Percentiles rank a stretch among this genome's conserved stretches.
Conservation (phyloP, 35 echinoderm and acorn worm genomes). For the Patiria miniata region DNA sequence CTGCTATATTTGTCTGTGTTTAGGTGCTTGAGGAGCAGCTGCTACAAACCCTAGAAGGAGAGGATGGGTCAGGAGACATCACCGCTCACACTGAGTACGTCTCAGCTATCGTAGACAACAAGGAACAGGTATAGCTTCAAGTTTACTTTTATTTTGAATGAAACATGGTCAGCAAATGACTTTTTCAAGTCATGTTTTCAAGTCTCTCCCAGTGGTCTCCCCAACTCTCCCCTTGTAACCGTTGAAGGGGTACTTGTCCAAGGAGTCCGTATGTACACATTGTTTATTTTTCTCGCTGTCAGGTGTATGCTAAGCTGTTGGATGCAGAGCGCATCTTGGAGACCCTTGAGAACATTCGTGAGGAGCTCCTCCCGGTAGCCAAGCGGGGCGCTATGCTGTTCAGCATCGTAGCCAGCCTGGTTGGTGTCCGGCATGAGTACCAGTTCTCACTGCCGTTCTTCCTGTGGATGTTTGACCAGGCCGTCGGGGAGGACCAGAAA, state of each 20-base stretch:
- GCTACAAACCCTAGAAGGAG: constrained; percentile 68
- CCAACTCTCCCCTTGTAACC: no score
- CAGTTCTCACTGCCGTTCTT: constrained; percentile 89
- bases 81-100: constrained; percentile 90
- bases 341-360: constrained; percentile 65
- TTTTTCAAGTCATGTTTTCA: no score
- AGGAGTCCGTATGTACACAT: no score
- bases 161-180: background rate
- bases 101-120: constrained; percentile 90
- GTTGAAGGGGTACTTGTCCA: no score
- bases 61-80: constrained; percentile 78
- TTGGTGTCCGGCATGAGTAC: constrained; percentile 84
- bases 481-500: constrained; percentile 79
- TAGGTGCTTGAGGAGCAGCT: constrained; percentile 79
- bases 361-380: constrained; percentile 77
- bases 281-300: background rate
- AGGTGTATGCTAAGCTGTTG: constrained; percentile 66
- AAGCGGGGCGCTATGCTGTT: constrained; percentile 94
- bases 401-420: constrained; percentile 69
- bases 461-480: constrained; percentile 85
- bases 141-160: background rate
- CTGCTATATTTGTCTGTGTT: background rate
- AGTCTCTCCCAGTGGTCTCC: no score
- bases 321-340: constrained; percentile 70
- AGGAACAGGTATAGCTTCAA: constrained; percentile 65